A percentile compares a stretch with the other conserved stretches of the same genome.
Evolutionary conservation across 2,888 invertebrate species (phyloP).

Genomic region (Trichopria drosophilae): DNA sequence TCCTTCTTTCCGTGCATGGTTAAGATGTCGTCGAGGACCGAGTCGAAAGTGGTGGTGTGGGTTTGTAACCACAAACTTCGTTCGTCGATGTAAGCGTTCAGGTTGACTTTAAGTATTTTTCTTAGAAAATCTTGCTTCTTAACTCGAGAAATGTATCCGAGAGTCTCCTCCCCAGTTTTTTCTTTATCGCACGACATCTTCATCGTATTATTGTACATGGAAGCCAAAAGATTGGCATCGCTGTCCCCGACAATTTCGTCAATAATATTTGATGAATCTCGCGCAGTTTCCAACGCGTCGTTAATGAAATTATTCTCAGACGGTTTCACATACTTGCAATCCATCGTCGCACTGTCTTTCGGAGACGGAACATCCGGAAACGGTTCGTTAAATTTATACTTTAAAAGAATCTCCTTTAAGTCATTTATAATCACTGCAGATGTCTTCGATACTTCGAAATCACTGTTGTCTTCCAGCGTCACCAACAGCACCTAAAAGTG

Average conservation of each 20-base stretch:
- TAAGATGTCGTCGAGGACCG: constrained; percentile 75
- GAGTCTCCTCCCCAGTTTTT: constrained; percentile 45
- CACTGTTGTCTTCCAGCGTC: constrained; percentile 70
- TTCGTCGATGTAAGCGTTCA: constrained; percentile 65
- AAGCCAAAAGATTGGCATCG: constrained; percentile 66
- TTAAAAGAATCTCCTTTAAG: constrained; percentile 61
- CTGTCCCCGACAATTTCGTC: constrained; percentile 68
- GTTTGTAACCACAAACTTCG: constrained; percentile 70
- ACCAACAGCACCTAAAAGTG: constrained; percentile 62
- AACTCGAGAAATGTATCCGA: constrained; percentile 52
- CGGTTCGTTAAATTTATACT: constrained; percentile 51
- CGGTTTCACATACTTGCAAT: constrained; percentile 44
- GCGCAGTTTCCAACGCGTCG: constrained; percentile 31
- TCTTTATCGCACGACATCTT: constrained; percentile 49
- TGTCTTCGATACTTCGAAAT: constrained; percentile 70
- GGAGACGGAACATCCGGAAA: constrained; percentile 36
- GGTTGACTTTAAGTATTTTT: constrained; percentile 64
- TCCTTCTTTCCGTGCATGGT: constrained; percentile 64
- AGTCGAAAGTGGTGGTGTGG: constrained; percentile 69
- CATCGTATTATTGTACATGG: constrained; percentile 65
- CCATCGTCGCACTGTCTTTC: constrained; percentile 47
- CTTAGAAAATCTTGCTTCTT: constrained; percentile 66
- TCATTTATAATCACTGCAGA: constrained; percentile 64
- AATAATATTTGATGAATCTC: constrained; percentile 63
- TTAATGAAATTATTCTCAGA: constrained; percentile 35